Evolutionary conservation across 2,888 invertebrate genomes (phyloP).

Genomic region (Lasioglossum vierecki): DNA sequence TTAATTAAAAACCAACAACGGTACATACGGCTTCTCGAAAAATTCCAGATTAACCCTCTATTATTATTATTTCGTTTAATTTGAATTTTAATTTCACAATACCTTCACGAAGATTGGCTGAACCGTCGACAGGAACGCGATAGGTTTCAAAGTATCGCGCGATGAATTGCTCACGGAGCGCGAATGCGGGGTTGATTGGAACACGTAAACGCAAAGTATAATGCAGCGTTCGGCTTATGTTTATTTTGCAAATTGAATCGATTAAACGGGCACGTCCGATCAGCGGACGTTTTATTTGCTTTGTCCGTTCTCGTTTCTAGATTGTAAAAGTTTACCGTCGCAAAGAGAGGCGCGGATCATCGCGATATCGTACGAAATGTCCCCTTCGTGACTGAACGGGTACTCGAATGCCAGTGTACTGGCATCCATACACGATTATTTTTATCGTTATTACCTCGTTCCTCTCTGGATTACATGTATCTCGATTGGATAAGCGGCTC

Average conservation of each 20-base stretch:
- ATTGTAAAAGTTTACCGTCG: conserved; percentile 5
- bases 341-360: not conserved
- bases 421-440: conserved; percentile 13
- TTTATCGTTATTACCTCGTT: conserved; percentile 24
- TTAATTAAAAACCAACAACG: not conserved
- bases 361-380: conserved; percentile 19
- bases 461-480: not conserved
- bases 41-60: not conserved
- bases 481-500: not conserved
- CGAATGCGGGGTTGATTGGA: not conserved
- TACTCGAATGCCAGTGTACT: conserved; percentile 12
- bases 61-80: not conserved
- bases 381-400: conserved; percentile 24
- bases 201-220: not conserved
- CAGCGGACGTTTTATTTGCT: not conserved
- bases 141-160: not conserved
- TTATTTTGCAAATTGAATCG: not conserved
- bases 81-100: not conserved
- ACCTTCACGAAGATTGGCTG: not conserved
- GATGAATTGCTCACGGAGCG: not conserved
- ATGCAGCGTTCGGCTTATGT: not conserved
- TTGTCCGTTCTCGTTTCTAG: not conserved
- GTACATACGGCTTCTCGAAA: not conserved
- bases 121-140: not conserved
- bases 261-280: not conserved